A percentile compares a stretch with the other conserved stretches of the same genome.
Evolutionary conservation across 2,113 vertebrate genomes (phyloP).

Genomic region (Neotoma lepida): DNA sequence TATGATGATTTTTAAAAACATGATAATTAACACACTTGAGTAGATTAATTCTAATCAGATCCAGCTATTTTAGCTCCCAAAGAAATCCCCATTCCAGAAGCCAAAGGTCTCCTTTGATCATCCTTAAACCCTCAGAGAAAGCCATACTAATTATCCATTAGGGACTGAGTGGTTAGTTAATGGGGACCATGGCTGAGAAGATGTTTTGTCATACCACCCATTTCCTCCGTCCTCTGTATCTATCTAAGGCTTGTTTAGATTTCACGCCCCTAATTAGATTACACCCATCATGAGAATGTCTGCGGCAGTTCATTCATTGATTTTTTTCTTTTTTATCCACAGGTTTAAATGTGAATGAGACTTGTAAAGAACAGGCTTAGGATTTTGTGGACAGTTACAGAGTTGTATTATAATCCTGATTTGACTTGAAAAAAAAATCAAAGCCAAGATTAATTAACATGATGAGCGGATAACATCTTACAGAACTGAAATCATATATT

Average conservation of each 20-base stretch:
- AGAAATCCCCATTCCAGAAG: background rate
- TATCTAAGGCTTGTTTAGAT: background rate
- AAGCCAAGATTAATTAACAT: background rate
- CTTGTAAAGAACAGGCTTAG: background rate
- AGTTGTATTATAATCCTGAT: background rate
- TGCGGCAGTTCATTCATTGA: background rate
- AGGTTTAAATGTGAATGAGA: background rate
- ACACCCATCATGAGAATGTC: no score
- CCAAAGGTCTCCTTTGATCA: background rate
- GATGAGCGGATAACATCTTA: background rate
- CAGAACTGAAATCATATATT: background rate
- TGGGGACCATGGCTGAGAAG: background rate
- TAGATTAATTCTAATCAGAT: constrained; percentile 6
- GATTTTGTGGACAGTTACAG: background rate
- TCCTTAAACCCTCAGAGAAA: background rate
- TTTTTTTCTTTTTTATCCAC: background rate
- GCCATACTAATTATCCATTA: background rate
- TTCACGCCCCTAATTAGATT: background rate
- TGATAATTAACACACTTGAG: background rate
- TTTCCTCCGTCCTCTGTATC: background rate
- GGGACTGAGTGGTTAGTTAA: background rate
- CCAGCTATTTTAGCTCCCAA: background rate
- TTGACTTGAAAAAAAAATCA: background rate
- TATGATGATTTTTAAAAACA: background rate
- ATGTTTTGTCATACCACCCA: background rate